These are phyloP conservation scores for Pygoscelis adeliae DNA, from an alignment of 2,113 vertebrate genomes.

Conservation along the genomic window DNA sequence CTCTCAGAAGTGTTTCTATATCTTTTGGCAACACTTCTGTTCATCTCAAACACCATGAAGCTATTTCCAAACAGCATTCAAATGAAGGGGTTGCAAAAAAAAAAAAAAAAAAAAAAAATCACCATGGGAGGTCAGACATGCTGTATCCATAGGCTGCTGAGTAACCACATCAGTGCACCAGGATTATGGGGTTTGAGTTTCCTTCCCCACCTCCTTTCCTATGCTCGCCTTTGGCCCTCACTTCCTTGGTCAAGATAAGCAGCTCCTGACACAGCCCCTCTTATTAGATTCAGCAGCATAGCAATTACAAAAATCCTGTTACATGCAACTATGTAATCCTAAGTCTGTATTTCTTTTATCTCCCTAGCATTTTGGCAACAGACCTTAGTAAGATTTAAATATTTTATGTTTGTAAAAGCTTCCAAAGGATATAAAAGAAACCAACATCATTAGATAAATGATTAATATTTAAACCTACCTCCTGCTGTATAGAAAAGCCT, in stretches of 20 bases:
- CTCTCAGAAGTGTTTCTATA: background rate
- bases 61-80: background rate
- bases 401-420: conserved; percentile 57
- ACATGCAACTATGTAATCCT: background rate
- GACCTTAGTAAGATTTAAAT: conserved; percentile 46
- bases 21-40: background rate
- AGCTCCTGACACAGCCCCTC: background rate
- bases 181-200: background rate
- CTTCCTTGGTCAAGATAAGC: background rate
- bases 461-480: conserved; percentile 30
- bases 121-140: background rate
- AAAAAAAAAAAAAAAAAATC: background rate
- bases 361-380: background rate
- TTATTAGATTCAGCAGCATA: background rate
- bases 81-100: background rate
- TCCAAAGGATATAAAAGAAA: conserved; percentile 5
- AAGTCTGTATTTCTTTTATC: background rate
- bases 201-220: background rate
- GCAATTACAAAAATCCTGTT: background rate
- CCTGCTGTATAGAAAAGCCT: background rate
- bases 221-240: background rate
- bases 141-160: background rate
- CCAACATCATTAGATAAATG: background rate
- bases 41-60: background rate
- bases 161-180: background rate